A percentile compares a stretch with the other conserved stretches of the same genome.
phyloP scores from a whole-genome alignment of 1,140 invertebrate species.

The Danaus plexippus region DNA sequence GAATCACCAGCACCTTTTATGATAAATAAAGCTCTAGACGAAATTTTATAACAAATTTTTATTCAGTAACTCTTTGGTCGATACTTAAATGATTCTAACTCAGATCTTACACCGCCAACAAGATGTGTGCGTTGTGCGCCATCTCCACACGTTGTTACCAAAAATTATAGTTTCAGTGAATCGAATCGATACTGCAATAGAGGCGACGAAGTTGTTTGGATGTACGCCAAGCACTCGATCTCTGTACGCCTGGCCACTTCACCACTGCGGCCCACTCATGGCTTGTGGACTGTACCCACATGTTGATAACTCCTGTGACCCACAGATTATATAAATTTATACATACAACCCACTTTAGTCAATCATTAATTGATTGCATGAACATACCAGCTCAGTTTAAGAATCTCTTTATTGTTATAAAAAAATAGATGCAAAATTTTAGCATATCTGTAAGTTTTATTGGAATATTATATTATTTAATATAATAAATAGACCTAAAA shows the following conservation, averaged over 20 bases:
- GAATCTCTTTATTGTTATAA: no score
- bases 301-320: conserved; percentile 4
- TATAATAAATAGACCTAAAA: not conserved
- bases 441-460: no score
- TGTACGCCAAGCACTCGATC: conserved; percentile 40
- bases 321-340: conserved; percentile 7
- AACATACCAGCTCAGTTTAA: no score
- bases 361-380: no score
- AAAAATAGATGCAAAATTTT: no score
- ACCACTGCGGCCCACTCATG: conserved; percentile 20
- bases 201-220: conserved; percentile 37
- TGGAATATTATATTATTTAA: not conserved
- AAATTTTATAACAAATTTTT: no score
- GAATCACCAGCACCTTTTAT: no score
- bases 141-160: conserved; percentile 32
- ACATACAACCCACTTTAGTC: no score
- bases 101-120: not conserved
- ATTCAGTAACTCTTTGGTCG: no score
- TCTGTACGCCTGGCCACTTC: conserved; percentile 26
- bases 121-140: conserved; percentile 17
- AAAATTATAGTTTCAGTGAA: conserved; percentile 49
- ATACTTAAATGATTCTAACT: no score
- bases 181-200: conserved; percentile 44
- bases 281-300: conserved; percentile 12
- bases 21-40: no score